phyloP scores from a whole-genome alignment of 1,140 invertebrate genomes.

The Polypedilum pembai region DNA sequence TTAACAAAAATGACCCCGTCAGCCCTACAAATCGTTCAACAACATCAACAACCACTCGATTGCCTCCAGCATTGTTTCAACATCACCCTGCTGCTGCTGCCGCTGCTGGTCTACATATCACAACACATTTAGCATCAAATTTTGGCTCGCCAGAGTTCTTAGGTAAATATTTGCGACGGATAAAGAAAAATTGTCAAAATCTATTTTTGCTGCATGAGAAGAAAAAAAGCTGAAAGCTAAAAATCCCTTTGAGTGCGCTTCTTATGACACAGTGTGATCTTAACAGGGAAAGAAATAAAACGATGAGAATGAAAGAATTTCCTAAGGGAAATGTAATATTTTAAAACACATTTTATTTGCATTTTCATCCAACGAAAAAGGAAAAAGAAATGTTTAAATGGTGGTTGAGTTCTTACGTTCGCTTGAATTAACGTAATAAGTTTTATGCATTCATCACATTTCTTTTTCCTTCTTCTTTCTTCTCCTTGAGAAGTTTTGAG shows the following conservation, averaged over 20 bases:
- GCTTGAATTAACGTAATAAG: conserved; percentile 15
- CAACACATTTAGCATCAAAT: conserved; percentile 37
- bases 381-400: neutral
- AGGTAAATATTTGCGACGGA: conserved; percentile 49
- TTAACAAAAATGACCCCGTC: conserved; percentile 37
- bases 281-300: too few species aligned
- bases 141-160: conserved; percentile 58
- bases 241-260: neutral
- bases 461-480: neutral
- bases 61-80: conserved; percentile 44
- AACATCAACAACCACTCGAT: conserved; percentile 44
- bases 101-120: conserved; percentile 52
- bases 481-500: neutral
- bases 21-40: conserved; percentile 41
- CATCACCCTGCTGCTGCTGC: conserved; percentile 50
- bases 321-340: conserved; percentile 29
- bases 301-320: conserved; percentile 31
- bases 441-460: neutral
- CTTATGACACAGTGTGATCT: neutral
- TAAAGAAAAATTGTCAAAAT: conserved; percentile 18
- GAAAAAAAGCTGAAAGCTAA: conserved; percentile 20
- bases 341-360: neutral
- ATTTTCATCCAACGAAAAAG: neutral
- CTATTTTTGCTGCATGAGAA: conserved; percentile 28
- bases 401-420: neutral